Conservation (phyloP, 2,888 invertebrate genomes). For the Desoria tigrina region DNA sequence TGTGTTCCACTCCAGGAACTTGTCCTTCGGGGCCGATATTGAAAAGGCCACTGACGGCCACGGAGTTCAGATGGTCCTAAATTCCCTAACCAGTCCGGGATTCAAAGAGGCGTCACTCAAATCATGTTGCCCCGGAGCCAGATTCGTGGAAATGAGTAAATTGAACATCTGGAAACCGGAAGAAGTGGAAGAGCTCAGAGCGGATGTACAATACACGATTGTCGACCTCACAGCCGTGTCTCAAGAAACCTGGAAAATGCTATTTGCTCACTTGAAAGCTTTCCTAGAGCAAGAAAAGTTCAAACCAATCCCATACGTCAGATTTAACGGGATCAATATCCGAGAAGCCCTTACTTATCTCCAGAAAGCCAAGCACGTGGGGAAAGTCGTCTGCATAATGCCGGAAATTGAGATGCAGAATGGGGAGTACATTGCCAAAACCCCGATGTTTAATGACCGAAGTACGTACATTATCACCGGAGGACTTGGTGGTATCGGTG, state of each 20-base stretch:
- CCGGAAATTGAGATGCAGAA: slow-evolving; percentile 27
- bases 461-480: slow-evolving; percentile 41
- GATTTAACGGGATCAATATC: slow-evolving; percentile 24
- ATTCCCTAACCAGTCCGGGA: slow-evolving; percentile 21
- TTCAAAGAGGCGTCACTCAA: slow-evolving; percentile 23
- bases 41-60: slow-evolving; percentile 11
- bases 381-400: slow-evolving; percentile 37
- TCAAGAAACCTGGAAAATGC: slow-evolving; percentile 12
- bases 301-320: slow-evolving; percentile 23
- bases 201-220: slow-evolving; percentile 31
- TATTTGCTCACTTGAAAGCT: slow-evolving; percentile 12
- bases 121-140: neutral
- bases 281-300: slow-evolving; percentile 8
- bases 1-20: slow-evolving; percentile 16
- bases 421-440: slow-evolving; percentile 16
- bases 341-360: slow-evolving; percentile 31
- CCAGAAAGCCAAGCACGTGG: slow-evolving; percentile 36
- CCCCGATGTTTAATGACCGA: slow-evolving; percentile 30
- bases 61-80: slow-evolving; percentile 21
- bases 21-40: slow-evolving; percentile 13
- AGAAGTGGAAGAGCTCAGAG: slow-evolving; percentile 21
- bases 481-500: slow-evolving; percentile 42
- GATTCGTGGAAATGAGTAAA: slow-evolving; percentile 28
- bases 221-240: slow-evolving; percentile 17
- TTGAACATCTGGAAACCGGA: slow-evolving; percentile 24